Evolutionary conservation across 2,888 invertebrate species (phyloP).

Genomic region (Sipha maydis): DNA sequence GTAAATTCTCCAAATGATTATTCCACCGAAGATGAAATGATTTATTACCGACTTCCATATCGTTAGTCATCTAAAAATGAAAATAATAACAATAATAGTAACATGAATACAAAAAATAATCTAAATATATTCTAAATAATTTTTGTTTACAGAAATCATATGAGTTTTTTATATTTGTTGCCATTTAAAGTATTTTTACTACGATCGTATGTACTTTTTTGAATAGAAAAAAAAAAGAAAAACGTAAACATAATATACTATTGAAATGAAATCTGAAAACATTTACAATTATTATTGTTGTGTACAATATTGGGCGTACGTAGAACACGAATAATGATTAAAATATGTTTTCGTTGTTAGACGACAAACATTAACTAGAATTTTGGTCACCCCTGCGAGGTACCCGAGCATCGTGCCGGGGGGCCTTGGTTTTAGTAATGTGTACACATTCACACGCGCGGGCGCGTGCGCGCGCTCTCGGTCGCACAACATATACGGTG

Average conservation of each 20-base stretch:
- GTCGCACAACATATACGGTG: neutral
- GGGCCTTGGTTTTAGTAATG: constrained; percentile 52
- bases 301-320: neutral
- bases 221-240: too few species aligned
- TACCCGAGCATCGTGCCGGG: constrained; percentile 53
- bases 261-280: too few species aligned
- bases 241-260: too few species aligned
- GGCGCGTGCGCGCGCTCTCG: neutral
- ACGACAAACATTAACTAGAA: neutral
- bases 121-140: too few species aligned
- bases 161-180: neutral
- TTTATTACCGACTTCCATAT: constrained; percentile 70
- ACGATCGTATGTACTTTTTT: too few species aligned
- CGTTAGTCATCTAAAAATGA: constrained; percentile 53
- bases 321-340: neutral
- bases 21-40: constrained; percentile 79
- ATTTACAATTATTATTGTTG: too few species aligned
- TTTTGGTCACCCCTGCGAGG: constrained; percentile 59
- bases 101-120: too few species aligned
- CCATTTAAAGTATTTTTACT: neutral
- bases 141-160: neutral
- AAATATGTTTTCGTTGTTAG: neutral
- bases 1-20: constrained; percentile 78
- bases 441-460: neutral
- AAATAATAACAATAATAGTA: neutral